Conservation (phyloP, 2,113 vertebrate genomes). For the Cochlearius cochlearius region DNA sequence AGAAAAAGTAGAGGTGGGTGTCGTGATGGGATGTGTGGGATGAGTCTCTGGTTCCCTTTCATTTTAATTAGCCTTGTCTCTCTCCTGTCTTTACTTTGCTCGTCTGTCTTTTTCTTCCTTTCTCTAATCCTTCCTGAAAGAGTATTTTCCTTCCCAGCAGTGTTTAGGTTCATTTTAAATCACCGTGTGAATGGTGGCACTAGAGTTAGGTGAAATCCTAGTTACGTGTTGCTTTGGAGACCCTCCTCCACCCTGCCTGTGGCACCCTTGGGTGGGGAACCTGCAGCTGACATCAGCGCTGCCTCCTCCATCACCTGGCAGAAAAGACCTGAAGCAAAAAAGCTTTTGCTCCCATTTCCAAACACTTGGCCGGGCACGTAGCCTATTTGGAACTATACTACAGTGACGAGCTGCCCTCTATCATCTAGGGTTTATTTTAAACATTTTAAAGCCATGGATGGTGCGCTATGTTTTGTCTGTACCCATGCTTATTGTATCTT, state of each 20-base stretch:
- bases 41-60: not conserved
- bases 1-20: conserved; percentile 96
- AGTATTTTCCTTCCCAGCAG: not conserved
- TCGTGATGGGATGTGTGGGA: not conserved
- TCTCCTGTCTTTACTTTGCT: not conserved
- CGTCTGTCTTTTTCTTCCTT: not conserved
- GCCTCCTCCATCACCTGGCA: not conserved
- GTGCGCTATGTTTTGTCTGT: not conserved
- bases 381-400: not conserved
- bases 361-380: not conserved
- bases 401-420: not conserved
- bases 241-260: not conserved
- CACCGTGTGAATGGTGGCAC: not conserved
- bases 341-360: not conserved
- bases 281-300: not conserved
- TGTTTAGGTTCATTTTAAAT: not conserved
- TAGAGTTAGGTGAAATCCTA: not conserved
- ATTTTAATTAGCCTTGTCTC: not conserved
- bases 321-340: not conserved
- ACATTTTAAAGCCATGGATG: not conserved
- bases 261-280: not conserved
- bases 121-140: not conserved
- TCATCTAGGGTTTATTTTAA: not conserved
- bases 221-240: not conserved
- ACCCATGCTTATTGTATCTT: not conserved